phyloP scores from a whole-genome alignment of 2,797 vertebrate species.

The Falco rusticolus region DNA sequence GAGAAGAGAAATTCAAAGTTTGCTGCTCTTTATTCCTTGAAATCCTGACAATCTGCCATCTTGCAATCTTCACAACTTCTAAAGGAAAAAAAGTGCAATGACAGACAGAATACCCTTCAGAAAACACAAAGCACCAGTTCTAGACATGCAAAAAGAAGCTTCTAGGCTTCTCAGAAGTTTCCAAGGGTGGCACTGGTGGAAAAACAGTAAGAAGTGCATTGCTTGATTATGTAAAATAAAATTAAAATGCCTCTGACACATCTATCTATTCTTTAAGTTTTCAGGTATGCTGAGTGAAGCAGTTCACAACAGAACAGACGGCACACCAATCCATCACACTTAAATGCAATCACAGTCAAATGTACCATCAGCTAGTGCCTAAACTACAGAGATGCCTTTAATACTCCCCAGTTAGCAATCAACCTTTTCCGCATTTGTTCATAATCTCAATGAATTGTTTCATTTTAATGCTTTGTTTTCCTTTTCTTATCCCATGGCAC shows the following conservation, averaged over 20 bases:
- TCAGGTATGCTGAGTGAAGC: slow-evolving; percentile 10
- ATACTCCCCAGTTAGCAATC: slow-evolving; percentile 72
- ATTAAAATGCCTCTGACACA: slow-evolving; percentile 17
- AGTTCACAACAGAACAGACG: slow-evolving; percentile 27
- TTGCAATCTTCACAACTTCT: not conserved
- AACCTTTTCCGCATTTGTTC: slow-evolving; percentile 69
- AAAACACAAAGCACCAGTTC: not conserved
- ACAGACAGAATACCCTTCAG: not conserved
- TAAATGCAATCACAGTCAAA: slow-evolving; percentile 68
- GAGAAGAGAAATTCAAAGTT: not conserved
- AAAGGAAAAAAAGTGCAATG: not conserved
- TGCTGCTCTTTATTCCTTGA: not conserved
- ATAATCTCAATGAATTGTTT: slow-evolving; percentile 63
- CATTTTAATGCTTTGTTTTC: slow-evolving; percentile 71
- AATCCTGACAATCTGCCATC: not conserved
- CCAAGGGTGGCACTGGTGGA: not conserved
- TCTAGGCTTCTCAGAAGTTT: slow-evolving; percentile 4
- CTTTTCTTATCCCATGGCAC: not conserved
- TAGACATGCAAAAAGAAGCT: not conserved
- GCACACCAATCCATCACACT: slow-evolving; percentile 57
- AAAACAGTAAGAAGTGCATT: not conserved
- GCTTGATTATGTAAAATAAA: slow-evolving; percentile 51
- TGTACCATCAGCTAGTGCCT: slow-evolving; percentile 25
- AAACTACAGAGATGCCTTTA: slow-evolving; percentile 55
- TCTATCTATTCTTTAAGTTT: not conserved